Evolutionary conservation across 2,888 invertebrate genomes (phyloP).

Genomic region (Metalampra italica): DNA sequence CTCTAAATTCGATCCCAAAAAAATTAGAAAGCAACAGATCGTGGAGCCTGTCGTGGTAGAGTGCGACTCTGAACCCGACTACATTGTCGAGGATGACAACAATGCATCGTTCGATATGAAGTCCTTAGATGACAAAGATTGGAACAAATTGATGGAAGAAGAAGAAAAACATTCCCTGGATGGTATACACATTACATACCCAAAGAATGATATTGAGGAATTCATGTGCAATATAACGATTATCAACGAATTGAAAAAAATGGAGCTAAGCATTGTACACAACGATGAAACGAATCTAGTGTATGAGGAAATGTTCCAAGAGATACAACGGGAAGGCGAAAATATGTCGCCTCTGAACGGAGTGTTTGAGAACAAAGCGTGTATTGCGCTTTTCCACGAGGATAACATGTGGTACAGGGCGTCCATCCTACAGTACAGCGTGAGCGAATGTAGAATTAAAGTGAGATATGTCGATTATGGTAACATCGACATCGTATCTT

Average conservation of each 20-base stretch:
- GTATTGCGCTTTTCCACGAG: slow-evolving; percentile 79
- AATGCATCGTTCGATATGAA: slow-evolving; percentile 33
- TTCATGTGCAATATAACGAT: slow-evolving; percentile 51
- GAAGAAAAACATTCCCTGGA: slow-evolving; percentile 25
- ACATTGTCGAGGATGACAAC: slow-evolving; percentile 43
- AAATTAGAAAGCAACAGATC: background rate
- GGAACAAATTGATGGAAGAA: slow-evolving; percentile 51
- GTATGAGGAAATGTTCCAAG: slow-evolving; percentile 67
- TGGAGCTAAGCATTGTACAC: slow-evolving; percentile 55
- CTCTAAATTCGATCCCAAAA: slow-evolving; percentile 34
- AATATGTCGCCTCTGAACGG: slow-evolving; percentile 61
- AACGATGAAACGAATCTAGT: slow-evolving; percentile 53
- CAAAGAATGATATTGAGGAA: slow-evolving; percentile 29
- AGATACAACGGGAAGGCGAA: slow-evolving; percentile 65
- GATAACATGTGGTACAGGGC: slow-evolving; percentile 87
- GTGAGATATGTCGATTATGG: slow-evolving; percentile 88
- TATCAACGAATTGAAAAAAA: slow-evolving; percentile 41
- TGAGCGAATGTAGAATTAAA: slow-evolving; percentile 60
- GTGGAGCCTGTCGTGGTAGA: slow-evolving; percentile 22
- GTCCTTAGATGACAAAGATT: slow-evolving; percentile 39
- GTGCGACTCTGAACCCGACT: slow-evolving; percentile 51
- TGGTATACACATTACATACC: slow-evolving; percentile 34
- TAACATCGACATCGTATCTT: slow-evolving; percentile 76
- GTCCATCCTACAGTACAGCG: slow-evolving; percentile 72
- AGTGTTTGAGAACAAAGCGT: slow-evolving; percentile 74